Conservation (phyloP, 2,113 vertebrate species). For the Camelus bactrianus region DNA sequence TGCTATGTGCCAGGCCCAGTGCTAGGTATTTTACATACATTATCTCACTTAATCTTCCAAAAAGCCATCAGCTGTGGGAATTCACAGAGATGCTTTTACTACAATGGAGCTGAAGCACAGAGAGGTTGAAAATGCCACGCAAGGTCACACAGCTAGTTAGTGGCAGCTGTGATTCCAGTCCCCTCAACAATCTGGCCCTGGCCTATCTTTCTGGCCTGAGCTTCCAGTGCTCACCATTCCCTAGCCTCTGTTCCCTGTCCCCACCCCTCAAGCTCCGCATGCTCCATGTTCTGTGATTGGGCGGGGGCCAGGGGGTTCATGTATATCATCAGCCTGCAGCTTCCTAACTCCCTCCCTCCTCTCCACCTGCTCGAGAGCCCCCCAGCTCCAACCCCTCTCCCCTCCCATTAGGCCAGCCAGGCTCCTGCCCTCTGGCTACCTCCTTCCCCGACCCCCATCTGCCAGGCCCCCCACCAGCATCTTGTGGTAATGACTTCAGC, state of each 20-base stretch:
- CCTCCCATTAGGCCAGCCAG: background rate
- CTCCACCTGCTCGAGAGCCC: background rate
- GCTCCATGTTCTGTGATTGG: background rate
- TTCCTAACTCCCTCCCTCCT: background rate
- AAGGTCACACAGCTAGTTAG: background rate
- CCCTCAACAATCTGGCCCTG: background rate
- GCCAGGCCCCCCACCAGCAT: background rate
- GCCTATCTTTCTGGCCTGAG: background rate
- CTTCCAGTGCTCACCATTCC: background rate
- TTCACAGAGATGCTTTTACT: background rate
- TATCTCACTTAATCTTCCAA: background rate
- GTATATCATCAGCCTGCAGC: background rate
- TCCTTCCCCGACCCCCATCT: background rate
- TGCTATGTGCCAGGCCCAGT: background rate
- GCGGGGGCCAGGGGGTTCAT: background rate
- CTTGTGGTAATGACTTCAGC: conserved; percentile 24
- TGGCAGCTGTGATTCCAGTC: background rate
- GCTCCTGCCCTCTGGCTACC: background rate
- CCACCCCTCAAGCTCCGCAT: background rate
- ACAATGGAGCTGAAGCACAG: background rate
- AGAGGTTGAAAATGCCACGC: background rate
- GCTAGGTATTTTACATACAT: conserved; percentile 48
- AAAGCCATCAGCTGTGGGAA: background rate
- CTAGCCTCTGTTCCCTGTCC: background rate
- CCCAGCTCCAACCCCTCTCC: too few species aligned